phyloP scores from a whole-genome alignment of 2,888 invertebrate species.

The Hydrotaea cyrtoneurina region DNA sequence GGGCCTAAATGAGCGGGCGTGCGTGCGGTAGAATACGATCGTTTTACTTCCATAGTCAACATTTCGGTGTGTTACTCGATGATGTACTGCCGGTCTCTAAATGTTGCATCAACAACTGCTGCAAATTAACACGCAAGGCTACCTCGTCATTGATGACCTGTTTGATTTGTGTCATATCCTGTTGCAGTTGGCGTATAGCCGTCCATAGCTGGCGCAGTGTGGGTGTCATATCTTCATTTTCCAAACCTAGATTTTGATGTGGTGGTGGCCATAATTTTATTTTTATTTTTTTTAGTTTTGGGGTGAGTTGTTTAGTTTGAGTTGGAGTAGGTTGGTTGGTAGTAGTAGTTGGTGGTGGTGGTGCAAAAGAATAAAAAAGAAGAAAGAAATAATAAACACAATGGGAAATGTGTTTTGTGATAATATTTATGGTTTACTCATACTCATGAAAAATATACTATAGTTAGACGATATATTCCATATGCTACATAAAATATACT shows the following conservation, averaged over 20 bases:
- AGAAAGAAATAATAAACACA: constrained; percentile 58
- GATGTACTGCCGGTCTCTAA: constrained; percentile 78
- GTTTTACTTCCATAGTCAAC: constrained; percentile 73
- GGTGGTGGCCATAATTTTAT: not conserved
- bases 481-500: not conserved
- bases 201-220: constrained; percentile 80
- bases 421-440: not conserved
- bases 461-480: not conserved
- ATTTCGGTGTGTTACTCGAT: constrained; percentile 74
- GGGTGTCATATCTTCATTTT: constrained; percentile 81
- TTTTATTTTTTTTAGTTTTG: not conserved
- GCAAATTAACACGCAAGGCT: constrained; percentile 79
- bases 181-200: constrained; percentile 80
- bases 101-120: constrained; percentile 80
- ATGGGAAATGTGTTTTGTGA: constrained; percentile 56
- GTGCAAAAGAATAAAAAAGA: constrained; percentile 44
- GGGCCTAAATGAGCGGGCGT: not conserved
- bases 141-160: constrained; percentile 81
- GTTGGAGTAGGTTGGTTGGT: not conserved
- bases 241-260: constrained; percentile 75
- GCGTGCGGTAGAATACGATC: constrained; percentile 27
- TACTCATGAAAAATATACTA: constrained; percentile 14
- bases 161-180: constrained; percentile 81
- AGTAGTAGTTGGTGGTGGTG: constrained; percentile 25
- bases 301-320: not conserved